phyloP scores from a whole-genome alignment of 2,888 invertebrate species.

The Acleris literana region DNA sequence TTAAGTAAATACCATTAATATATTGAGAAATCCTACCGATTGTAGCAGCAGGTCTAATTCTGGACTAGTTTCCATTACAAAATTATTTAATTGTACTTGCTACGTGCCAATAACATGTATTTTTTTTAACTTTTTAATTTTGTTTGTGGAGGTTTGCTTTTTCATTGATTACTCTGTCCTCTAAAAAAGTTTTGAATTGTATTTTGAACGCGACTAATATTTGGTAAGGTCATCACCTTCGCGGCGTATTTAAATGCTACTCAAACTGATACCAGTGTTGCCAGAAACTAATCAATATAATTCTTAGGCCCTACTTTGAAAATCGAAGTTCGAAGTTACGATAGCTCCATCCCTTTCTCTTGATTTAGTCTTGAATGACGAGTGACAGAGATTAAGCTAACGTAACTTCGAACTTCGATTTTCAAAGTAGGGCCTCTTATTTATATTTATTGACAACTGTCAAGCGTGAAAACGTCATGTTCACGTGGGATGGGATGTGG shows the following conservation, averaged over 20 bases:
- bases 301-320: too few relatives aligned
- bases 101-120: conserved; percentile 7
- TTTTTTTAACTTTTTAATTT: conserved; percentile 40
- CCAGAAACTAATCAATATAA: conserved; percentile 4
- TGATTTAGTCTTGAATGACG: too few relatives aligned
- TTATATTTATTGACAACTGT: neutral
- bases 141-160: neutral
- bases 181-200: conserved; percentile 4
- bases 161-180: neutral
- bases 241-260: conserved; percentile 5
- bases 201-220: conserved; percentile 1
- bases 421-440: too few relatives aligned
- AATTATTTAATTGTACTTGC: conserved; percentile 1
- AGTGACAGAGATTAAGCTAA: too few relatives aligned
- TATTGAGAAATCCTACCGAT: conserved; percentile 1
- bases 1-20: neutral
- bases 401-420: too few relatives aligned
- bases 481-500: neutral
- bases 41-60: conserved; percentile 1
- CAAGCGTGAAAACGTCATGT: neutral
- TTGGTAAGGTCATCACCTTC: neutral
- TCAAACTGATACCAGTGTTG: conserved; percentile 10
- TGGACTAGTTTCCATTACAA: neutral
- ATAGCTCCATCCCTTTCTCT: too few relatives aligned
- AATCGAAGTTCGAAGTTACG: too few relatives aligned